Conservation (phyloP, 2,888 invertebrate species). For the Allacma fusca region DNA sequence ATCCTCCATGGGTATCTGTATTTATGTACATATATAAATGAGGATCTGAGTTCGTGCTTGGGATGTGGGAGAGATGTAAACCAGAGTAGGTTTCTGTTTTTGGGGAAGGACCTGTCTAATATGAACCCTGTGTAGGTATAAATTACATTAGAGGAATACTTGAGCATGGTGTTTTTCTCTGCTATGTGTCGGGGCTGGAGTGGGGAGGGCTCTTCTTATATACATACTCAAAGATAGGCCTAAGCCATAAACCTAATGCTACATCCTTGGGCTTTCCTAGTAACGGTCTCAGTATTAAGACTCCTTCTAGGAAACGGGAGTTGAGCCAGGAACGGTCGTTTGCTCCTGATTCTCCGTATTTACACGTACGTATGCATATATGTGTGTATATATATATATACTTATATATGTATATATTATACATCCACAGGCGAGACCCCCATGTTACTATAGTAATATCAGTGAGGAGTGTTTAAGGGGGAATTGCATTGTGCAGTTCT, state of each 20-base stretch:
- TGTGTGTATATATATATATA: not conserved
- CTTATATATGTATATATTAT: no score
- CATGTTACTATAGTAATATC: no score
- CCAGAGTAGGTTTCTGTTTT: not conserved
- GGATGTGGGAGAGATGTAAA: constrained; percentile 16
- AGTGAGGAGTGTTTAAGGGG: not conserved
- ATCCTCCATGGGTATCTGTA: no score
- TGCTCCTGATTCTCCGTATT: not conserved
- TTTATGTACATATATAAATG: no score
- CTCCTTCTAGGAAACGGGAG: constrained; percentile 2
- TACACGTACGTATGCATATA: no score
- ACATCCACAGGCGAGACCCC: no score
- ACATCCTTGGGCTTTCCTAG: no score
- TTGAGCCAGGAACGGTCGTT: not conserved
- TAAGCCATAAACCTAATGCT: no score
- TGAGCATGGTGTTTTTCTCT: not conserved
- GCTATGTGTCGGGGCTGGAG: no score
- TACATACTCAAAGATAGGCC: no score
- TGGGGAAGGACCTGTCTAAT: not conserved
- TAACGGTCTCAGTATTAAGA: not conserved
- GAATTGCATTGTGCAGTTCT: not conserved
- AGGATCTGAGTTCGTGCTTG: not conserved
- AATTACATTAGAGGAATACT: no score
- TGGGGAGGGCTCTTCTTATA: no score
- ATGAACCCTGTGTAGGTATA: not conserved